Base-by-base conservation (phyloP, 2,113 vertebrate genomes). In the Eudorcas thomsonii region DNA sequence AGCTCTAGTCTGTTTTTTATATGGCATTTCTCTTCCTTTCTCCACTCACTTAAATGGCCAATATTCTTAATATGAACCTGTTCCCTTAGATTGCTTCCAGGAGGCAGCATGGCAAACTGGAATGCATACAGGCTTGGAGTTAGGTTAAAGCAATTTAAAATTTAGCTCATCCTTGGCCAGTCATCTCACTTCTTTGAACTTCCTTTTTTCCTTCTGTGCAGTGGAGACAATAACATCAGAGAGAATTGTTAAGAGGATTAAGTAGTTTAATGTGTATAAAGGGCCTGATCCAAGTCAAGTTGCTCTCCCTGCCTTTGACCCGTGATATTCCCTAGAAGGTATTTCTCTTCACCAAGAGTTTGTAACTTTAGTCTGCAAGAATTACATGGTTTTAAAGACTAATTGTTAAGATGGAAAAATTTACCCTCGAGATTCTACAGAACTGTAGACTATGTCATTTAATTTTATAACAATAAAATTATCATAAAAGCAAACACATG, bases 81-180 rank as follows among this genome's bases (percentile, higher is more conserved):
- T 87, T 95, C 30, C 54, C 36, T 94, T 82, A 82, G 71, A 55
- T 91, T 81, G 36, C n/a, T 87, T 90, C 45, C 87, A 91, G 94
- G 36, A 95, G 91, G 74, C 71, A n/a, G 60, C 74, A 30, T 54
- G 50, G 81, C 55, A 89, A 90, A 92, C 39, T n/a, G 80, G 78
- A 88, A 85, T 54, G 57, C 67, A 71, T 59, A n/a, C 17, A 45
- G 57, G 23, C 50, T 52, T 57, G 30, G 78, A 55, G 84, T 84
- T 45, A 94, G 86, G 59, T 74, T 91, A 91, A 67, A 57, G 82
- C n/a, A 23, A 4, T 91, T 92, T 95, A 77, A 95, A 95, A 54
- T 52, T 85, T 60, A 71, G 50, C 39, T 89, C 13, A 50, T 92
- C 57, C 64, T 86, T 80, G 14, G 50, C 13, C 91, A 48, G 81